These are phyloP conservation scores for Cheilosia urbana DNA, from an alignment of 2,888 invertebrate species.

Conservation along the genomic window DNA sequence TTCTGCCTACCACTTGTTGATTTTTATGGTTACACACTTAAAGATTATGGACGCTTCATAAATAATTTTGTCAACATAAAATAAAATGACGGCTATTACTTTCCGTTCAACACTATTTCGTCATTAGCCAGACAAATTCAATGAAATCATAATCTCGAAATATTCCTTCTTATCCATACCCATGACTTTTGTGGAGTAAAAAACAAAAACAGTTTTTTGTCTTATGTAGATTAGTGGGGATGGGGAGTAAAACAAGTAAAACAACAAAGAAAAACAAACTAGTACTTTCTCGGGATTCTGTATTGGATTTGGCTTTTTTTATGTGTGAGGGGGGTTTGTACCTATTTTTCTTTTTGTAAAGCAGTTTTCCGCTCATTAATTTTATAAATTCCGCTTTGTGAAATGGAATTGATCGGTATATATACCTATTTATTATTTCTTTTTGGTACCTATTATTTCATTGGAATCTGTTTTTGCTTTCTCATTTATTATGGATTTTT, in stretches of 20 bases:
- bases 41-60: constrained; percentile 44
- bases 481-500: not conserved
- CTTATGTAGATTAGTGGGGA: constrained; percentile 1
- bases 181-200: constrained; percentile 7
- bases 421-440: constrained; percentile 5
- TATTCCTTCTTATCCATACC: not conserved
- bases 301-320: constrained; percentile 9
- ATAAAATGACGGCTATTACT: constrained; percentile 49
- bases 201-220: constrained; percentile 28
- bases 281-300: constrained; percentile 30
- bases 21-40: constrained; percentile 43
- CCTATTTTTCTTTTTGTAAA: constrained; percentile 19
- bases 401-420: constrained; percentile 8
- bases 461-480: not conserved
- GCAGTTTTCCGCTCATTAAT: constrained; percentile 41
- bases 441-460: constrained; percentile 27
- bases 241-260: not conserved
- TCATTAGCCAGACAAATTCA: constrained; percentile 51
- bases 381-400: constrained; percentile 32
- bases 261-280: constrained; percentile 16
- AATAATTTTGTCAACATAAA: constrained; percentile 65
- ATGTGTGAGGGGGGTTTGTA: constrained; percentile 11
- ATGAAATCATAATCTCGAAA: constrained; percentile 64
- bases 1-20: constrained; percentile 46
- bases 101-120: constrained; percentile 46